Evolutionary conservation across 2,888 invertebrate genomes (phyloP), one percentile per base, ranked within the genome.

Genomic region (Epistrophe grossulariae): DNA sequence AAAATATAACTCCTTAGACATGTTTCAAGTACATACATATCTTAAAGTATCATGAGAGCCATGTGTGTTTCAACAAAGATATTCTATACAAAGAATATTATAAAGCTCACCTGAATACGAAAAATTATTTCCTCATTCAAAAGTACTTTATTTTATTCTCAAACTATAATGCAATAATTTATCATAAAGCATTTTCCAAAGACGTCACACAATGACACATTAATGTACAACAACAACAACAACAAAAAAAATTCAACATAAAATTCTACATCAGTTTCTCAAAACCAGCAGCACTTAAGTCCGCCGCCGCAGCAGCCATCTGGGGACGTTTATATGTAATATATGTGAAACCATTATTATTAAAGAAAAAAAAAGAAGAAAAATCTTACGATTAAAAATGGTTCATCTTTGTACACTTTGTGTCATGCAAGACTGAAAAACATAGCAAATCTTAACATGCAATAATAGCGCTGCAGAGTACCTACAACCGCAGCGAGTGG

Each of bases 361-460:
- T 24, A 24, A 24, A 24, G 24, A 24, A 24, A 24, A 24, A 19
- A 15, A 10, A 38, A 31, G 52, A 48, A 17, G 2, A 62, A 43
- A 73, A 62, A 57, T 17, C 60, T 62, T 62, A 38, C 71, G 64
- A 78, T 70, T 68, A 70, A 60, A 78, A 52, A 50, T 45, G 28
- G 59, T 70, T 48, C 78, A 60, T 50, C 74, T 50, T 74, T 60
- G 59, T 11, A 48, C 50, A 70, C n/a, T 76, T 35, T 43, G 17
- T 17, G 76, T 28, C 52, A 24, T 76, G 15, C 38, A 64, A 68
- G 79, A 66, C 43, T 38, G 50, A 52, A 57, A 70, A 62, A 62
- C 57, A 50, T 74, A 68, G 62, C 74, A 48, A 83, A 68, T 35
- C 72, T 40, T 52, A 57, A n/a, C 60, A 57, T 62, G 52, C 68